Evolutionary conservation across 2,797 vertebrate genomes (phyloP).

Genomic region (Rhynchotus rufescens): DNA sequence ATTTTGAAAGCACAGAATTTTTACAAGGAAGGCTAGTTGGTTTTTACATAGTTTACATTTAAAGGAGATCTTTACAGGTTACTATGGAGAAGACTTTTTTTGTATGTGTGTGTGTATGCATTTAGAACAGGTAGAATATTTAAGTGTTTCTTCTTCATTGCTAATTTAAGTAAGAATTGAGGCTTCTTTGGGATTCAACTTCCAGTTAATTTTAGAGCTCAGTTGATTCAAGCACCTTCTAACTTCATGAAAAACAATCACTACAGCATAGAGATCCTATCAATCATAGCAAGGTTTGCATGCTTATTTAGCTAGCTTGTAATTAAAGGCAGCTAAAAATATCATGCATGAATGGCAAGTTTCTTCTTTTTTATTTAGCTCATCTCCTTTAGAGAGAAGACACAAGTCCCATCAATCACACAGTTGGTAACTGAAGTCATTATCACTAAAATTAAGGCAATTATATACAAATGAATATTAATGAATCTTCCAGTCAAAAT

Average conservation of each 20-base stretch:
- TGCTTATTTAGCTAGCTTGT: slow-evolving; percentile 83
- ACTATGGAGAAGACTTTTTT: neutral
- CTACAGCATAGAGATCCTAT: slow-evolving; percentile 81
- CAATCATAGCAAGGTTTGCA: slow-evolving; percentile 82
- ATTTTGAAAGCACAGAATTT: neutral
- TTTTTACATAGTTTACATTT: neutral
- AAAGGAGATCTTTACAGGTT: neutral
- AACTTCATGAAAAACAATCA: slow-evolving; percentile 81
- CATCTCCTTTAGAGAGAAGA: slow-evolving; percentile 81
- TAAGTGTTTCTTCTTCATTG: neutral
- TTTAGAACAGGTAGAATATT: neutral
- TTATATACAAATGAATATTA: slow-evolving; percentile 88
- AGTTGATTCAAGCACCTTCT: slow-evolving; percentile 81
- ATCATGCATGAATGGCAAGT: slow-evolving; percentile 83
- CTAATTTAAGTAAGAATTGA: slow-evolving; percentile 67
- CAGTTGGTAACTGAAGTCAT: slow-evolving; percentile 86
- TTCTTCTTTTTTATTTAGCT: slow-evolving; percentile 79
- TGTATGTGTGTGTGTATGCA: neutral
- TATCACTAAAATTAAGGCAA: slow-evolving; percentile 86
- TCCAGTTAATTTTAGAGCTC: slow-evolving; percentile 80
- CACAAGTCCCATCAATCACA: slow-evolving; percentile 84
- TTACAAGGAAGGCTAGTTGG: neutral
- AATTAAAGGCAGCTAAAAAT: slow-evolving; percentile 88
- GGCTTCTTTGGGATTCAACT: slow-evolving; percentile 68
- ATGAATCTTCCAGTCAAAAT: slow-evolving; percentile 82